Conservation (phyloP, 2,797 vertebrate genomes). For the Ctenosaura bakeri region DNA sequence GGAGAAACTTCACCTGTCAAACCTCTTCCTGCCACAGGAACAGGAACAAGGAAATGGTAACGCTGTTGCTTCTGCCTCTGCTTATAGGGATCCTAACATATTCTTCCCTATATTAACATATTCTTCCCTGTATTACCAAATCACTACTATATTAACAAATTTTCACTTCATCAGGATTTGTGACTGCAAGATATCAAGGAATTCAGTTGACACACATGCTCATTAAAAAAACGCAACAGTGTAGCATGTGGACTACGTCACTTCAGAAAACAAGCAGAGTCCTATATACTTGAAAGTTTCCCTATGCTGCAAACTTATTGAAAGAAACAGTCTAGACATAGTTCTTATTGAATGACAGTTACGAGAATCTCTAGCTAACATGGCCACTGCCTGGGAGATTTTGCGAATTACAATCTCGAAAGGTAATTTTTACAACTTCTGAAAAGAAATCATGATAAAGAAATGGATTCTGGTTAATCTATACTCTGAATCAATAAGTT, state of each 20-base stretch:
- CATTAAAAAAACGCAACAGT: not conserved
- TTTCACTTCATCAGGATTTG: not conserved
- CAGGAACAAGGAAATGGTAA: not conserved
- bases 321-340: too few relatives aligned
- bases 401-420: too few relatives aligned
- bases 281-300: not conserved
- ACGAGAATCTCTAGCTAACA: too few relatives aligned
- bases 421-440: too few relatives aligned
- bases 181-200: constrained; percentile 7
- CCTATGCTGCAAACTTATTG: not conserved
- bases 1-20: not conserved
- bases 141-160: not conserved
- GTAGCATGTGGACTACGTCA: not conserved
- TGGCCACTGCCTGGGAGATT: too few relatives aligned
- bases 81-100: not conserved
- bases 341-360: too few relatives aligned
- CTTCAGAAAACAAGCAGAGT: not conserved
- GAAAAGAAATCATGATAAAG: not conserved
- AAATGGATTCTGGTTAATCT: constrained; percentile 17
- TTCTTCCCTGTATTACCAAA: too few relatives aligned
- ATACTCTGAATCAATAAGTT: not conserved
- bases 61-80: not conserved
- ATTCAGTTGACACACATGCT: not conserved
- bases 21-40: not conserved
- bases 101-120: not conserved